phyloP scores from a whole-genome alignment of 2,888 invertebrate species.

The Stictocephala bisonia region DNA sequence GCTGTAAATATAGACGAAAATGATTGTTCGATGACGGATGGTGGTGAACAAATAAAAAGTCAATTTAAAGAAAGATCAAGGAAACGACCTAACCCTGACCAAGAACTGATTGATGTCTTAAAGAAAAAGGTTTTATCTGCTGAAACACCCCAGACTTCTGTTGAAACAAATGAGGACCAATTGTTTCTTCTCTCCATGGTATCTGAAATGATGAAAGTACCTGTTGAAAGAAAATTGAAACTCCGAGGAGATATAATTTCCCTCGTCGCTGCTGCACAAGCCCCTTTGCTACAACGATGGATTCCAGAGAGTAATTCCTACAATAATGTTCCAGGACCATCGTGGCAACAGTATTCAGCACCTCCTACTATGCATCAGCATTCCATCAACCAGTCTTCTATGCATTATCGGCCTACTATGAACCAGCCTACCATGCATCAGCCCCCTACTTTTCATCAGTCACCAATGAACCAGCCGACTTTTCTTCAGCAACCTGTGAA shows the following conservation, averaged over 20 bases:
- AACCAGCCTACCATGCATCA: constrained; percentile 20
- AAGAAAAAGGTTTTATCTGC: constrained; percentile 33
- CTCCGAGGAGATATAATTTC: constrained; percentile 30
- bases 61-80: constrained; percentile 21
- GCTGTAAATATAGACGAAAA: constrained; percentile 33
- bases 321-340: constrained; percentile 34
- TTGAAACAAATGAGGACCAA: constrained; percentile 25
- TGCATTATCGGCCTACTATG: constrained; percentile 31
- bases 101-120: constrained; percentile 33
- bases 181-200: constrained; percentile 37
- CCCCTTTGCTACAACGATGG: constrained; percentile 34
- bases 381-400: constrained; percentile 32
- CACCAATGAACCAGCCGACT: constrained; percentile 2
- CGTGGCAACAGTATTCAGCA: constrained; percentile 23
- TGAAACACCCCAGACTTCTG: constrained; percentile 28
- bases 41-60: constrained; percentile 23
- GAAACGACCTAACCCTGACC: constrained; percentile 30
- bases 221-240: constrained; percentile 29
- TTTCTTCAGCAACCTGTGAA: constrained; percentile 26
- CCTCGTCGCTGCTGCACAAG: constrained; percentile 33
- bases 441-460: no score
- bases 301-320: constrained; percentile 21
- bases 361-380: constrained; percentile 20
- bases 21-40: constrained; percentile 8
- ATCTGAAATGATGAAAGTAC: constrained; percentile 38